Conservation (phyloP, 2,888 invertebrate species). For the Erebia palarica region DNA sequence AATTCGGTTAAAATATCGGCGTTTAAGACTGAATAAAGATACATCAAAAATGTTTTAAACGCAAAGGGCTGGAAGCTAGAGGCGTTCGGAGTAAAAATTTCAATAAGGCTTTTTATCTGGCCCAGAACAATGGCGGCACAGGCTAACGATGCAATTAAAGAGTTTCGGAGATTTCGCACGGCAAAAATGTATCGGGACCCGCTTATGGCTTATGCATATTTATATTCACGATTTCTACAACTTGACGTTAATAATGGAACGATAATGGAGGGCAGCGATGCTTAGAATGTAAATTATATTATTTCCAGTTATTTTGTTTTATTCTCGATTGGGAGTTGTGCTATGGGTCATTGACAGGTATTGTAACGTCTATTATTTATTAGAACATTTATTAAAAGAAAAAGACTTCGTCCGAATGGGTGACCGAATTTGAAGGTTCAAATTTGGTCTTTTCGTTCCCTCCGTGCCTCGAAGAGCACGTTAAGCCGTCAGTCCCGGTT, state of each 20-base stretch:
- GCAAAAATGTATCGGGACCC: constrained; percentile 41
- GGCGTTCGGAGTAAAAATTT: constrained; percentile 41
- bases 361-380: background rate
- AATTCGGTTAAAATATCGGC: too few species aligned
- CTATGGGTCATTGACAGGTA: background rate
- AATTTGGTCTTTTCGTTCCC: too few species aligned
- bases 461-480: too few species aligned
- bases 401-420: too few species aligned
- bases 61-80: constrained; percentile 36
- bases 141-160: constrained; percentile 47
- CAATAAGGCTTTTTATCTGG: constrained; percentile 42
- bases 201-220: constrained; percentile 47
- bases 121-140: constrained; percentile 44
- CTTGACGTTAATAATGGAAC: constrained; percentile 11
- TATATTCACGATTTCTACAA: constrained; percentile 40
- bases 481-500: too few species aligned
- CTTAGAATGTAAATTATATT: constrained; percentile 36
- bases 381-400: too few species aligned
- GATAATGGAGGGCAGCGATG: constrained; percentile 31
- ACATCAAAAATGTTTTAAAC: constrained; percentile 22
- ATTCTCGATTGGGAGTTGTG: background rate
- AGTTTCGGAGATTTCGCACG: constrained; percentile 39
- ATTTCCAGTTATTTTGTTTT: constrained; percentile 19
- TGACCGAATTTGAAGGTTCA: too few species aligned
- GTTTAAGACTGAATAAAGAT: background rate